Evolutionary conservation across 2,797 vertebrate species (phyloP).

Genomic region (Hybognathus amarus): DNA sequence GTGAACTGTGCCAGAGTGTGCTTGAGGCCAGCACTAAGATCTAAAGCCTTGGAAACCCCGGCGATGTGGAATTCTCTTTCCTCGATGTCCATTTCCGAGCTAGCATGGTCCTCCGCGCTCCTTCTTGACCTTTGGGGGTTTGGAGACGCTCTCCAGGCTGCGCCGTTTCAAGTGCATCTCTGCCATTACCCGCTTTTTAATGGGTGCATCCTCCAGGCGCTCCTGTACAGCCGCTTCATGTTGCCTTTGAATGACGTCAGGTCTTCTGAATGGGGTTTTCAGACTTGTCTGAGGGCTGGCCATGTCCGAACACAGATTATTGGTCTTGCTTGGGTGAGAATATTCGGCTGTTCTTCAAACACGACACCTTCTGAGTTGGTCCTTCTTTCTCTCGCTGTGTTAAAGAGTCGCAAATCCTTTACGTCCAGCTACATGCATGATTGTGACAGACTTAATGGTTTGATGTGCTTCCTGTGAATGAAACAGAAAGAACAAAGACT

Average conservation of each 20-base stretch:
- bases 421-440: constrained; percentile 72
- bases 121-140: constrained; percentile 88
- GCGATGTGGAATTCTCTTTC: constrained; percentile 75
- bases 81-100: constrained; percentile 74
- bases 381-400: constrained; percentile 51
- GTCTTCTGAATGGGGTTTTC: constrained; percentile 82
- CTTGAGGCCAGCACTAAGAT: constrained; percentile 95
- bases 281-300: constrained; percentile 81
- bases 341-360: constrained; percentile 26
- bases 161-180: constrained; percentile 87
- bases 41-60: constrained; percentile 84
- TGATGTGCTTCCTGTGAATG: constrained; percentile 67
- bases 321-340: constrained; percentile 57
- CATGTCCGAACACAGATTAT: constrained; percentile 69
- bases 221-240: constrained; percentile 81
- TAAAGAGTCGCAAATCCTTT: constrained; percentile 72
- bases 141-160: constrained; percentile 77
- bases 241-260: constrained; percentile 78
- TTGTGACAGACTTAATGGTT: constrained; percentile 66
- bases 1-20: constrained; percentile 98
- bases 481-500: constrained; percentile 55
- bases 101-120: constrained; percentile 82
- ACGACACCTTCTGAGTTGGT: constrained; percentile 55
- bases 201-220: constrained; percentile 84
- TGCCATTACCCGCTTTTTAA: constrained; percentile 89